Evolutionary conservation across 2,113 vertebrate species (phyloP).

Genomic region (Cranoglanis bouderius): DNA sequence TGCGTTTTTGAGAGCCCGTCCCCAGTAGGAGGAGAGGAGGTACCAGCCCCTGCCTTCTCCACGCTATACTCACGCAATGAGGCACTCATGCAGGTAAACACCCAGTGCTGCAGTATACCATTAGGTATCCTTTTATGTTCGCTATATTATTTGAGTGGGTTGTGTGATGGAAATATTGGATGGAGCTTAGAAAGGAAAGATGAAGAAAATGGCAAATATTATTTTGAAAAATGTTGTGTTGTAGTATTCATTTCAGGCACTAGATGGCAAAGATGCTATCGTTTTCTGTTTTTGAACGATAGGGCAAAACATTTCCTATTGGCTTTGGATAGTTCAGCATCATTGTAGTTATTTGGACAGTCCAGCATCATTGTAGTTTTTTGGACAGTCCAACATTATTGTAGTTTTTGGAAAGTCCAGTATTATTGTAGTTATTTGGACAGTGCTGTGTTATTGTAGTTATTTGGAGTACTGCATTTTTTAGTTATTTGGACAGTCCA

Average conservation of each 20-base stretch:
- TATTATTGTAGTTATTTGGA: neutral
- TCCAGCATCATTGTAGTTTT: neutral
- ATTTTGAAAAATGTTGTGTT: neutral
- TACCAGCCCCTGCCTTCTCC: slow-evolving; percentile 51
- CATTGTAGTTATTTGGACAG: neutral
- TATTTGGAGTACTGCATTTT: neutral
- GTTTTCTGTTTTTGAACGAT: neutral
- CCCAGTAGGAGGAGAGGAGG: slow-evolving; percentile 55
- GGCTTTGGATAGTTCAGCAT: neutral
- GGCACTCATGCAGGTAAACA: slow-evolving; percentile 58
- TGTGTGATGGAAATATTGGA: neutral
- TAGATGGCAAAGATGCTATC: slow-evolving; percentile 39
- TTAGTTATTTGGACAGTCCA: neutral
- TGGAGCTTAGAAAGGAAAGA: neutral
- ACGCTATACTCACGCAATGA: slow-evolving; percentile 54
- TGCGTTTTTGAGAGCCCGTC: slow-evolving; percentile 56
- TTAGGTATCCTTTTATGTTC: neutral
- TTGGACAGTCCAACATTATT: neutral
- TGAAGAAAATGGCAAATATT: neutral
- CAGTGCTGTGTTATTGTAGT: neutral
- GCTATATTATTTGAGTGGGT: neutral
- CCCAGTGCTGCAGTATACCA: neutral
- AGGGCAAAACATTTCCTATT: neutral
- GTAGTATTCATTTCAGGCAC: slow-evolving; percentile 41
- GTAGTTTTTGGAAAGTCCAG: neutral